Conservation (phyloP, 2,888 invertebrate species). For the Trichopria drosophilae region DNA sequence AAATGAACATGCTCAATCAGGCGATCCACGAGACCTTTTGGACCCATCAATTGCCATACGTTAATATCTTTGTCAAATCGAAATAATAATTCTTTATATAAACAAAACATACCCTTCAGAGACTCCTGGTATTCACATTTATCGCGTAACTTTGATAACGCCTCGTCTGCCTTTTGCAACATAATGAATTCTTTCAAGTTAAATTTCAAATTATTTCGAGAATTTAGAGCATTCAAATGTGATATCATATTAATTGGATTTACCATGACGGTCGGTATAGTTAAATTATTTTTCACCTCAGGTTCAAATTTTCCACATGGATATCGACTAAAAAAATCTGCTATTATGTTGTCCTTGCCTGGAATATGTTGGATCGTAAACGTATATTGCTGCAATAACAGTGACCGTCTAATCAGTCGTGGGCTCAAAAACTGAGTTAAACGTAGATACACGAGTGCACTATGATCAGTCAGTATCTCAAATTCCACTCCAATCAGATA, state of each 20-base stretch:
- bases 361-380: slow-evolving; percentile 36
- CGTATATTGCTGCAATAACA: slow-evolving; percentile 39
- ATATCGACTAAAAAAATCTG: slow-evolving; percentile 42
- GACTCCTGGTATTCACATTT: too few relatives aligned
- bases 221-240: too few relatives aligned
- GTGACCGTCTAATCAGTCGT: slow-evolving; percentile 41
- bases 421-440: slow-evolving; percentile 20
- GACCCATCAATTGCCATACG: slow-evolving; percentile 3
- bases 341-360: slow-evolving; percentile 39
- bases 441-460: slow-evolving; percentile 36
- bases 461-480: slow-evolving; percentile 37
- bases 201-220: too few relatives aligned
- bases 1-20: slow-evolving; percentile 1
- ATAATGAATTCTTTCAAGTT: too few relatives aligned
- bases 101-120: too few relatives aligned
- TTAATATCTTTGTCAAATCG: too few relatives aligned
- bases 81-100: too few relatives aligned
- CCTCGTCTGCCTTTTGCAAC: too few relatives aligned
- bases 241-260: too few relatives aligned
- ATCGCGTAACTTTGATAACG: too few relatives aligned
- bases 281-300: background rate
- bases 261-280: slow-evolving; percentile 4
- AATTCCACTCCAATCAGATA: background rate
- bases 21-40: background rate
- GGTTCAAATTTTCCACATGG: slow-evolving; percentile 23